Conservation (phyloP, 2,888 invertebrate species). For the Scaptomyza tumidula region DNA sequence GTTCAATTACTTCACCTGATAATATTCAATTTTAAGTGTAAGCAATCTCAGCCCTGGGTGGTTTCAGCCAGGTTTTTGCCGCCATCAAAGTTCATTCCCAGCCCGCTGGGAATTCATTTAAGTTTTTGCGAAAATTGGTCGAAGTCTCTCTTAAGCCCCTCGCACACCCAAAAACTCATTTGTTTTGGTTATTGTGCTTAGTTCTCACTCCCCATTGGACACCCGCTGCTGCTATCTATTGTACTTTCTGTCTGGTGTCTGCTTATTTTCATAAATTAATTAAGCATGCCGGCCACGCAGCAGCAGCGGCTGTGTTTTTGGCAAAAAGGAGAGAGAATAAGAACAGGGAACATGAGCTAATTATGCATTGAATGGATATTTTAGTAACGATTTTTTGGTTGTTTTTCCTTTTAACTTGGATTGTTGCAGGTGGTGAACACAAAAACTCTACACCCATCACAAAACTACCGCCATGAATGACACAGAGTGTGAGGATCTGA, state of each 20-base stretch:
- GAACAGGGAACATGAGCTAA: conserved; percentile 26
- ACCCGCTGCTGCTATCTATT: neutral
- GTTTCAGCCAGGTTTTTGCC: neutral
- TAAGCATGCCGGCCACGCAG: conserved; percentile 55
- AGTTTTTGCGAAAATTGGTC: conserved; percentile 22
- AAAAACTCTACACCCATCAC: conserved; percentile 77
- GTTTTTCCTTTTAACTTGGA: conserved; percentile 22
- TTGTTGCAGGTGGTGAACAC: conserved; percentile 82
- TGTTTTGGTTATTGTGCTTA: conserved; percentile 16
- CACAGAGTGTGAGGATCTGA: conserved; percentile 92
- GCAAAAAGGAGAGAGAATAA: neutral
- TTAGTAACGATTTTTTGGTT: conserved; percentile 6
- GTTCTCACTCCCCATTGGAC: no score
- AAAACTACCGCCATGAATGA: conserved; percentile 89
- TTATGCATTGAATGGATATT: conserved; percentile 31
- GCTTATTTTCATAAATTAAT: conserved; percentile 68
- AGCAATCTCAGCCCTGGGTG: neutral
- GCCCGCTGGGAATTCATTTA: conserved; percentile 31
- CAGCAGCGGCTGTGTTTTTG: neutral
- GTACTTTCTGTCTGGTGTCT: conserved; percentile 5
- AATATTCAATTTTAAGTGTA: neutral
- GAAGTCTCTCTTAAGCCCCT: neutral
- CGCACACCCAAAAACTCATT: conserved; percentile 5
- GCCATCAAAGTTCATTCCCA: conserved; percentile 14
- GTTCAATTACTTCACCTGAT: neutral